Percentiles rank a stretch among this genome's conserved stretches.
phyloP scores from a whole-genome alignment of 2,797 vertebrate species.

The Cryptoblepharus egeriae region DNA sequence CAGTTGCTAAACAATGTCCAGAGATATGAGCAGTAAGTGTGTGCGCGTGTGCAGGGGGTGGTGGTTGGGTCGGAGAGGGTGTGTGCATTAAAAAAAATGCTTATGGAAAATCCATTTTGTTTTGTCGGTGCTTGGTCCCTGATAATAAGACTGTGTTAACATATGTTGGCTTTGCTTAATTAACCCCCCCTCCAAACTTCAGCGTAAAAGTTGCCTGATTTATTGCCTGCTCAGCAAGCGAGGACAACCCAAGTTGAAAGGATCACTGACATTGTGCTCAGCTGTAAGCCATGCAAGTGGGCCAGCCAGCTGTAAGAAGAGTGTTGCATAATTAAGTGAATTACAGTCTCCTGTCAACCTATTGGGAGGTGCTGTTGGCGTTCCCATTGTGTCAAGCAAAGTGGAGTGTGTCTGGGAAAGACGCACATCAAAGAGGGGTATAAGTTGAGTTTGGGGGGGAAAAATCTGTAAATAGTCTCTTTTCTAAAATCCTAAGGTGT shows the following conservation, averaged over 20 bases:
- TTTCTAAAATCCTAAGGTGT: conserved; percentile 33
- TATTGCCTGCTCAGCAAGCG: conserved; percentile 55
- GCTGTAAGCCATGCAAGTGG: conserved; percentile 59
- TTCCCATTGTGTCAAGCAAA: conserved; percentile 54
- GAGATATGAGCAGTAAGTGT: conserved; percentile 42
- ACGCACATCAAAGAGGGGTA: not conserved
- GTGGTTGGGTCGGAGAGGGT: too few species aligned
- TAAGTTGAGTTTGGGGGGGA: conserved; percentile 30
- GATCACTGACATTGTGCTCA: conserved; percentile 58
- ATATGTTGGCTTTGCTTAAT: conserved; percentile 71
- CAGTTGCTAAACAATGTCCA: conserved; percentile 43
- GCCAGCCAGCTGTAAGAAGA: conserved; percentile 75
- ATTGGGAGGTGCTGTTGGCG: conserved; percentile 59
- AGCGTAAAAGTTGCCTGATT: conserved; percentile 72
- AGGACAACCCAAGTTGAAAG: conserved; percentile 68
- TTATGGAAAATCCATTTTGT: conserved; percentile 50
- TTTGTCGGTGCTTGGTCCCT: conserved; percentile 49
- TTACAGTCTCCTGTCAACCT: conserved; percentile 62
- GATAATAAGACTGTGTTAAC: conserved; percentile 48
- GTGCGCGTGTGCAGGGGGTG: conserved; percentile 10
- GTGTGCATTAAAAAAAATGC: not conserved
- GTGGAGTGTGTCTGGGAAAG: conserved; percentile 37
- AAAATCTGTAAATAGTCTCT: conserved; percentile 31
- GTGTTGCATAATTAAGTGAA: conserved; percentile 78
- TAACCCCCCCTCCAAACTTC: conserved; percentile 70